phyloP scores from a whole-genome alignment of 2,797 vertebrate species.

The Oreonectes daqikongensis region DNA sequence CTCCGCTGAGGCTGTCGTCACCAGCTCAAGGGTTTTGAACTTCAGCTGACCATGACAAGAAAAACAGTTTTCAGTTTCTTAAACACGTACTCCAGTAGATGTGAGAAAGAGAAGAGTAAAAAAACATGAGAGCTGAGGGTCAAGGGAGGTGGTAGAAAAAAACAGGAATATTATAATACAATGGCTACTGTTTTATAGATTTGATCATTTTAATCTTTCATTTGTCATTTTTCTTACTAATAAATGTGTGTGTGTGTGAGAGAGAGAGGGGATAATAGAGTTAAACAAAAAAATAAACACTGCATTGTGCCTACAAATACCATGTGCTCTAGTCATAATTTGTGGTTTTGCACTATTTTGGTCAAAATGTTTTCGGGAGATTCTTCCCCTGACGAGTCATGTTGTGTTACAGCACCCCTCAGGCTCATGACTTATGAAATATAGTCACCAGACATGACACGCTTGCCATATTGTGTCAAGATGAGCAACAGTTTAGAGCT shows the following conservation, averaged over 20 bases:
- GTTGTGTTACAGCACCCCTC: background rate
- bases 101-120: background rate
- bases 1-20: slow-evolving; percentile 81
- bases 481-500: background rate
- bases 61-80: slow-evolving; percentile 56
- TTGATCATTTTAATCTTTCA: too few species aligned
- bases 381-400: background rate
- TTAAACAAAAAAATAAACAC: too few species aligned
- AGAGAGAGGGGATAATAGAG: too few species aligned
- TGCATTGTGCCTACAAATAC: too few species aligned
- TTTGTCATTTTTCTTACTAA: too few species aligned
- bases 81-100: slow-evolving; percentile 35
- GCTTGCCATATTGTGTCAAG: background rate
- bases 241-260: too few species aligned
- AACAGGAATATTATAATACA: too few species aligned
- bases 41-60: slow-evolving; percentile 81
- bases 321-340: too few species aligned
- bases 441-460: background rate
- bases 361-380: slow-evolving; percentile 6
- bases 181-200: too few species aligned
- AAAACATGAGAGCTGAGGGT: too few species aligned
- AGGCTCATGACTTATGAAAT: background rate
- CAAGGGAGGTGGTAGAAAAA: too few species aligned
- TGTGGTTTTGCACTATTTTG: too few species aligned
- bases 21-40: slow-evolving; percentile 89